Evolutionary conservation across 53 echinoderm and acorn worm species (phyloP).

Genomic region (Echinarachnius parma): DNA sequence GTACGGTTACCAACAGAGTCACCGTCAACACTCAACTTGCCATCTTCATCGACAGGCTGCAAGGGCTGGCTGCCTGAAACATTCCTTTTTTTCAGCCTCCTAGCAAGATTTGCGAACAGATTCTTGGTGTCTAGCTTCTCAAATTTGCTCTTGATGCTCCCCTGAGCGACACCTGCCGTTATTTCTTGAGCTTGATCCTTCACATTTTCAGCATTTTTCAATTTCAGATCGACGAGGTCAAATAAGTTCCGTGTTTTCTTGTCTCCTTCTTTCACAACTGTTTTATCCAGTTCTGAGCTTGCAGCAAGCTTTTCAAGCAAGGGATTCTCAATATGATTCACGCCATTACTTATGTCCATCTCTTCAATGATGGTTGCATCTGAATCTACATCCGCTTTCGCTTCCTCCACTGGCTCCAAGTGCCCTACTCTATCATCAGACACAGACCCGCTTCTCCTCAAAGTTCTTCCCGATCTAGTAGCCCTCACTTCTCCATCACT

Average conservation of each 20-base stretch:
- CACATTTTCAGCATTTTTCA: too few species aligned
- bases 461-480: slow-evolving; percentile 12
- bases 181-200: slow-evolving; percentile 12
- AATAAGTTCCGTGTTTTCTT: slow-evolving; percentile 23
- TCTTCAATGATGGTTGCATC: neutral
- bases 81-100: slow-evolving; percentile 24
- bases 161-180: neutral
- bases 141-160: slow-evolving; percentile 1
- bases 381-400: neutral
- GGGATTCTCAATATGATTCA: slow-evolving; percentile 14
- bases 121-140: slow-evolving; percentile 20
- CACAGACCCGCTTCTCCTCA: slow-evolving; percentile 7
- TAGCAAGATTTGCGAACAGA: slow-evolving; percentile 29
- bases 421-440: slow-evolving; percentile 1
- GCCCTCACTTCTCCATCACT: slow-evolving; percentile 1
- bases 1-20: too few species aligned
- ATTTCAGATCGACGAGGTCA: slow-evolving; percentile 27
- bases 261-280: neutral
- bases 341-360: neutral
- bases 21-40: too few species aligned
- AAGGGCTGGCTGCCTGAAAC: neutral
- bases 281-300: neutral
- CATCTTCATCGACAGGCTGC: slow-evolving; percentile 7
- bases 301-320: neutral
- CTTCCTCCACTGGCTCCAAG: slow-evolving; percentile 25